A percentile compares a stretch with the other conserved stretches of the same genome.
These are phyloP conservation scores for Schizopygopsis malacanthus DNA, from an alignment of 2,797 vertebrate genomes.

Conservation along the genomic window DNA sequence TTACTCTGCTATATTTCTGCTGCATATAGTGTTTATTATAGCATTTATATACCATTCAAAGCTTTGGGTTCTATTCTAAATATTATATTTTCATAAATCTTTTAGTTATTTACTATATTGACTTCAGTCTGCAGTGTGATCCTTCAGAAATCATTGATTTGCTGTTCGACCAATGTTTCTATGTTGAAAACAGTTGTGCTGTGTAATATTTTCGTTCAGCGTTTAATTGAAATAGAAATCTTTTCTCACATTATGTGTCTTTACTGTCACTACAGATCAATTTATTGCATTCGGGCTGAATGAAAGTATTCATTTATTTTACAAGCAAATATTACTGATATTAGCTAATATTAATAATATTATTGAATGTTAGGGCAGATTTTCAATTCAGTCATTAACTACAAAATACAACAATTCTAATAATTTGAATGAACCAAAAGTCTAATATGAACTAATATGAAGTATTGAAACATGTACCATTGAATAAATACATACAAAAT, in stretches of 20 bases:
- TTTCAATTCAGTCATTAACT: neutral
- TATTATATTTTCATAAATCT: neutral
- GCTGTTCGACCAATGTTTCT: neutral
- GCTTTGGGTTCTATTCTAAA: too few species aligned
- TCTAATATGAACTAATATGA: neutral
- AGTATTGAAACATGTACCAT: neutral
- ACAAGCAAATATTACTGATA: neutral
- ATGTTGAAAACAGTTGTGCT: neutral
- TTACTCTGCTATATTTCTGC: neutral
- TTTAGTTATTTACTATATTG: neutral
- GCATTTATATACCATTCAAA: neutral
- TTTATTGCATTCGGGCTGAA: neutral
- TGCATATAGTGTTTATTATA: neutral
- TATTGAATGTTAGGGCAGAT: neutral
- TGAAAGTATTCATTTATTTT: neutral
- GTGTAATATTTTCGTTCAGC: neutral
- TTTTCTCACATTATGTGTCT: neutral
- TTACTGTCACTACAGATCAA: neutral
- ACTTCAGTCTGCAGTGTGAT: neutral
- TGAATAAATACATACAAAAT: neutral
- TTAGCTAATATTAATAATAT: neutral
- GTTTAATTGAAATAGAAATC: neutral
- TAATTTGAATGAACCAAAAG: neutral
- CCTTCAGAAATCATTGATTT: conserved; percentile 3
- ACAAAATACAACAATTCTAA: neutral